A percentile compares a stretch with the other conserved stretches of the same genome.
These are phyloP conservation scores for Oreamnos americanus DNA, from an alignment of 2,113 vertebrate genomes.

Conservation along the genomic window DNA sequence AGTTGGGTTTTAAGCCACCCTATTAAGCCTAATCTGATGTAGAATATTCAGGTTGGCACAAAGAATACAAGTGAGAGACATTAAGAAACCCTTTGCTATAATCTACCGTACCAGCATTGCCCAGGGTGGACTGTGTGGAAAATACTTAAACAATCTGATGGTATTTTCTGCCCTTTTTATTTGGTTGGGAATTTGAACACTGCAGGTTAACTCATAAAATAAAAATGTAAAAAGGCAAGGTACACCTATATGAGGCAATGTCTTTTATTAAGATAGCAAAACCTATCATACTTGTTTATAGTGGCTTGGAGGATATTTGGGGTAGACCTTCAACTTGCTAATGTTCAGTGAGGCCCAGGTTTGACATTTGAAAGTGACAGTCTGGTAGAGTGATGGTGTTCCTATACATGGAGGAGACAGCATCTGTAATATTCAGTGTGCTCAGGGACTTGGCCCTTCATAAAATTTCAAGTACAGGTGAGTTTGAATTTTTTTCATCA, in stretches of 20 bases:
- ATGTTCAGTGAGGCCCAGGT: not conserved
- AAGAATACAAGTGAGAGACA: not conserved
- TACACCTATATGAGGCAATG: not conserved
- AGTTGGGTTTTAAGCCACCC: not conserved
- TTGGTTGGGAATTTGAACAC: constrained; percentile 31
- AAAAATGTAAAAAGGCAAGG: not conserved
- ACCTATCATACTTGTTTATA: not conserved
- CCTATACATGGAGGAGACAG: not conserved
- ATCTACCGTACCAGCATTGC: not conserved
- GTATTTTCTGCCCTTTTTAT: constrained; percentile 9
- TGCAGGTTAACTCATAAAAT: not conserved
- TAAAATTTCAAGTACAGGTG: not conserved
- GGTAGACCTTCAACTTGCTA: not conserved
- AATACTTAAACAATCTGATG: not conserved
- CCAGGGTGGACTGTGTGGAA: not conserved
- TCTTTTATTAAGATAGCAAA: constrained; percentile 13
- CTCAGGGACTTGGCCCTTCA: not conserved
- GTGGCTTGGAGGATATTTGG: not conserved
- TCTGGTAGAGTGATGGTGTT: not conserved
- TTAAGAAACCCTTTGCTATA: not conserved
- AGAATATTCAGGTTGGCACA: not conserved
- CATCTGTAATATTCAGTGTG: not conserved
- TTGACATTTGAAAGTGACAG: not conserved
- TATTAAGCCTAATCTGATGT: not conserved
- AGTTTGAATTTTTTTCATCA: not conserved